Percentiles rank a stretch among this genome's conserved stretches.
phyloP scores from a whole-genome alignment of 2,797 vertebrate genomes.

The Alauda arvensis region DNA sequence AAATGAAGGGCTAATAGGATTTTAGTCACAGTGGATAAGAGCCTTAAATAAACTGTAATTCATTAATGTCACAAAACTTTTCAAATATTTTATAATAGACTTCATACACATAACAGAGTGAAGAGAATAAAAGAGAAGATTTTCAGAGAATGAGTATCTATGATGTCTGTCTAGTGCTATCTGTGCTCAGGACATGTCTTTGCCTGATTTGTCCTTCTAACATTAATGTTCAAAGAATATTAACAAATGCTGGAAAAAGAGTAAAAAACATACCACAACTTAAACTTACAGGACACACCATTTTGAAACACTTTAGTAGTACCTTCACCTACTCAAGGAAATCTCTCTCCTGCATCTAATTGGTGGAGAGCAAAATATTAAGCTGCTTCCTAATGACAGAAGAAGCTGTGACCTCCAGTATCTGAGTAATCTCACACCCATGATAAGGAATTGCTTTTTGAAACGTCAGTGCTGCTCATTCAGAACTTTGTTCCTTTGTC shows the following conservation, averaged over 20 bases:
- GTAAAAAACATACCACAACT: not conserved
- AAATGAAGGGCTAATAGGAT: not conserved
- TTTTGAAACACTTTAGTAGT: not conserved
- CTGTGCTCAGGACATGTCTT: accelerated
- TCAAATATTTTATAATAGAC: not conserved
- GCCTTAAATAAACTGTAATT: not conserved
- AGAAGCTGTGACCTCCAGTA: slow-evolving; percentile 4
- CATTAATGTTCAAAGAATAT: not conserved
- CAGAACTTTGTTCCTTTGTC: slow-evolving; percentile 48
- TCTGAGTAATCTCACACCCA: slow-evolving; percentile 41
- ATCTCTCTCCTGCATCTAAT: not conserved
- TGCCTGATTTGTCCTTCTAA: not conserved
- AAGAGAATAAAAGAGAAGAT: not conserved
- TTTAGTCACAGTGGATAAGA: not conserved
- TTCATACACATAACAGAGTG: not conserved
- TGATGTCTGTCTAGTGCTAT: not conserved
- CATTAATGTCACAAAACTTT: not conserved
- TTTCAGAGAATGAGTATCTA: not conserved
- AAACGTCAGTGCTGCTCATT: slow-evolving; percentile 30
- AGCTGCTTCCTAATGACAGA: not conserved
- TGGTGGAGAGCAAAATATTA: slow-evolving; percentile 10
- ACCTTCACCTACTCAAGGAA: not conserved
- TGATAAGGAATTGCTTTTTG: slow-evolving; percentile 56
- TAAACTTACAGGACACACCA: not conserved
- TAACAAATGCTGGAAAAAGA: not conserved